A percentile compares a stretch with the other conserved stretches of the same genome.
phyloP scores from a whole-genome alignment of 2,113 vertebrate species.

The Phainopepla nitens region DNA sequence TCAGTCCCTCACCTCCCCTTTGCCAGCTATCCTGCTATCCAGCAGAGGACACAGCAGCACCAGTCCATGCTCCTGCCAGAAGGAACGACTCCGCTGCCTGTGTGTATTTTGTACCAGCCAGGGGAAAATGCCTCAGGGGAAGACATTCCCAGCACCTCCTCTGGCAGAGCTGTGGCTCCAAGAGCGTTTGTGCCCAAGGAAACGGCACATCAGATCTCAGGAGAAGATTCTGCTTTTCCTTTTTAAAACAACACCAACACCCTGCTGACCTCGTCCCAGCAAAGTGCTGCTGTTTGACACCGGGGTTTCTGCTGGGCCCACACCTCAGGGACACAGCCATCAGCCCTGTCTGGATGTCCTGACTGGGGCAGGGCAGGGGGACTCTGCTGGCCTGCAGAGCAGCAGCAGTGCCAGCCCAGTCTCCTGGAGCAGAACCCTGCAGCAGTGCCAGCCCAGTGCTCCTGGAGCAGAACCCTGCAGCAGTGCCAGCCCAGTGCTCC shows the following conservation, averaged over 20 bases:
- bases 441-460: neutral
- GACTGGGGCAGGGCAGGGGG: too few species aligned
- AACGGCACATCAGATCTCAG: neutral
- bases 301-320: neutral
- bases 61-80: neutral
- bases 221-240: neutral
- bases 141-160: neutral
- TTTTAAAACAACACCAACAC: neutral
- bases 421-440: neutral
- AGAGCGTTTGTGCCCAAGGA: neutral
- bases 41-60: neutral
- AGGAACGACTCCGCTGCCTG: neutral
- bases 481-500: neutral
- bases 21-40: neutral
- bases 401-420: neutral
- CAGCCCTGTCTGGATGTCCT: neutral
- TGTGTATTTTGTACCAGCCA: neutral
- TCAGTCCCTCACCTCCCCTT: neutral
- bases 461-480: neutral
- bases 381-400: neutral
- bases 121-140: fast-evolving
- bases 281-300: neutral
- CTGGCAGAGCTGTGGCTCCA: neutral
- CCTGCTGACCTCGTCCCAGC: neutral
- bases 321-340: fast-evolving